phyloP scores from a whole-genome alignment of 2,113 vertebrate species.

The Enhydra lutris region DNA sequence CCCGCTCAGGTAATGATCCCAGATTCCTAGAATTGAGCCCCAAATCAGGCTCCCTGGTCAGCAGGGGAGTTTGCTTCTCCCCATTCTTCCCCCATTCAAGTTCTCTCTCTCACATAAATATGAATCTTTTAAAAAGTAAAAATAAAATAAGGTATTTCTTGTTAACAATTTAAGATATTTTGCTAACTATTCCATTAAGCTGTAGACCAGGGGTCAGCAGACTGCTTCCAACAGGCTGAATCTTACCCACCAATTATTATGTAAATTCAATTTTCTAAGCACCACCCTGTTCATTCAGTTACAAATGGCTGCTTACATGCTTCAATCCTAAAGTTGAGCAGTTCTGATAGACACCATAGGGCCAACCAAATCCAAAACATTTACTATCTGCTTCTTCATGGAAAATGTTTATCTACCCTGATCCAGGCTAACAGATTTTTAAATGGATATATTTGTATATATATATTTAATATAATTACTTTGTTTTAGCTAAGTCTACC shows the following conservation, averaged over 20 bases:
- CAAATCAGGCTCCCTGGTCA: neutral
- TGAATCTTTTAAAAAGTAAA: neutral
- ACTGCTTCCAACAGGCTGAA: neutral
- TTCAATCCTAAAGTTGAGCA: neutral
- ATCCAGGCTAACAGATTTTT: neutral
- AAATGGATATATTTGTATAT: neutral
- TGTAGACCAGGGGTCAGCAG: fast-evolving
- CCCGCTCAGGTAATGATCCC: neutral
- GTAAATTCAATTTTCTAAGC: neutral
- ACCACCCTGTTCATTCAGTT: neutral
- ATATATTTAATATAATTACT: neutral
- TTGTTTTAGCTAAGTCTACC: neutral
- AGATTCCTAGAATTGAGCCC: neutral
- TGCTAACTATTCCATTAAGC: neutral
- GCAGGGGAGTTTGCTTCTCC: neutral
- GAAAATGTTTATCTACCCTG: neutral
- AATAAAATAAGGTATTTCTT: neutral
- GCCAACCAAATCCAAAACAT: neutral
- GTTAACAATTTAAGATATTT: neutral
- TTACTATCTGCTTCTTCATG: neutral
- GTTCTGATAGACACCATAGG: neutral
- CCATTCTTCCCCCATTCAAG: neutral
- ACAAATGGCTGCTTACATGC: neutral
- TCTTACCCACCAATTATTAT: neutral
- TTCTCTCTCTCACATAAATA: neutral